Percentiles rank a stretch among this genome's conserved stretches.
Evolutionary conservation across 2,113 vertebrate genomes (phyloP).

Genomic region (Scalopus aquaticus): DNA sequence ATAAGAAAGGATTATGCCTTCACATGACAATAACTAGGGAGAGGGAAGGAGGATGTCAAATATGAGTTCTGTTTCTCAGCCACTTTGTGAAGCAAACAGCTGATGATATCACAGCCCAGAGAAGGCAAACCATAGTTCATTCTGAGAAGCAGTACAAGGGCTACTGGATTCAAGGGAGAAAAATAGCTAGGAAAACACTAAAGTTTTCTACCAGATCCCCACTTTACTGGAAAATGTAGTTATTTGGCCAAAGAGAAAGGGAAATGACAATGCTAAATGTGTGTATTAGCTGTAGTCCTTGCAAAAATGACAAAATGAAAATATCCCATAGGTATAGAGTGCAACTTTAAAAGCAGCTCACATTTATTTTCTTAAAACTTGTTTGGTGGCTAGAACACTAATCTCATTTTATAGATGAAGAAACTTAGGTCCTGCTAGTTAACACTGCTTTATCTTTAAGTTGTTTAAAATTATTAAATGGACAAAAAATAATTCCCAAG

Average conservation of each 20-base stretch:
- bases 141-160: background rate
- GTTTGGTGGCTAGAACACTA: background rate
- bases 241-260: background rate
- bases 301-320: background rate
- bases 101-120: background rate
- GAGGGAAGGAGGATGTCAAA: background rate
- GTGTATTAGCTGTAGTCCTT: background rate
- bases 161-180: background rate
- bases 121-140: background rate
- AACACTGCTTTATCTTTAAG: background rate
- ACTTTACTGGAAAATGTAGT: background rate
- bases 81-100: background rate
- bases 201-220: background rate
- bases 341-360: background rate
- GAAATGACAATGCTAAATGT: background rate
- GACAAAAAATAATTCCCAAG: slow-evolving; percentile 36
- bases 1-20: too few relatives aligned
- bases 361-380: background rate
- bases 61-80: background rate
- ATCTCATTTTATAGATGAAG: background rate
- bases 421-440: background rate
- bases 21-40: background rate
- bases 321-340: background rate
- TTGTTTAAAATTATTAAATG: slow-evolving; percentile 44
- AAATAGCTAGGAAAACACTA: background rate